phyloP scores from a whole-genome alignment of 2,113 vertebrate genomes.

The Sylvietta virens region DNA sequence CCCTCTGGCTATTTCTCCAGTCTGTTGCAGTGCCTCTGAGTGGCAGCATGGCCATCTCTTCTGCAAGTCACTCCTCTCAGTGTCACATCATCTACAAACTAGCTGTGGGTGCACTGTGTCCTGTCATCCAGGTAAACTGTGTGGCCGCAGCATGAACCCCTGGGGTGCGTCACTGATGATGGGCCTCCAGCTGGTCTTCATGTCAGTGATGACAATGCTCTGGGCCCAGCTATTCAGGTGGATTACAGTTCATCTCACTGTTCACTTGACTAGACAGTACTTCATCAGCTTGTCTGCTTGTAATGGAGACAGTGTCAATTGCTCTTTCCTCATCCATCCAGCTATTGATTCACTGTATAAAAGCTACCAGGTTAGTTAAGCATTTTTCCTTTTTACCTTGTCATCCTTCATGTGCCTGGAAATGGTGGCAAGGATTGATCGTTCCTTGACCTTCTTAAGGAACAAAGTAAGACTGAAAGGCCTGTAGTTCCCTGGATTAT shows the following conservation, averaged over 20 bases:
- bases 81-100: neutral
- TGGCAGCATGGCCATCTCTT: neutral
- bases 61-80: neutral
- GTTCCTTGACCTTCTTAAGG: neutral
- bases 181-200: neutral
- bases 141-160: neutral
- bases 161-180: neutral
- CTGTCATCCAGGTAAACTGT: neutral
- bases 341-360: neutral
- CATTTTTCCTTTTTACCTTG: neutral
- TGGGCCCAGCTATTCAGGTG: neutral
- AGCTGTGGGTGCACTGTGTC: neutral
- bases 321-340: neutral
- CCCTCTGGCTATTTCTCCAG: neutral
- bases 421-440: neutral
- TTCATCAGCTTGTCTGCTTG: neutral
- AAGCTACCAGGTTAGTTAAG: neutral
- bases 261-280: neutral
- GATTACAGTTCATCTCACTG: neutral
- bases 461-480: neutral
- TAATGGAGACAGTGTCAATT: neutral
- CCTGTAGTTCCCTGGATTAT: neutral
- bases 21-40: neutral
- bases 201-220: neutral
- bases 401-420: neutral